Evolutionary conservation across 1,140 invertebrate genomes (phyloP).

Genomic region (Ceratosolen fusciceps): DNA sequence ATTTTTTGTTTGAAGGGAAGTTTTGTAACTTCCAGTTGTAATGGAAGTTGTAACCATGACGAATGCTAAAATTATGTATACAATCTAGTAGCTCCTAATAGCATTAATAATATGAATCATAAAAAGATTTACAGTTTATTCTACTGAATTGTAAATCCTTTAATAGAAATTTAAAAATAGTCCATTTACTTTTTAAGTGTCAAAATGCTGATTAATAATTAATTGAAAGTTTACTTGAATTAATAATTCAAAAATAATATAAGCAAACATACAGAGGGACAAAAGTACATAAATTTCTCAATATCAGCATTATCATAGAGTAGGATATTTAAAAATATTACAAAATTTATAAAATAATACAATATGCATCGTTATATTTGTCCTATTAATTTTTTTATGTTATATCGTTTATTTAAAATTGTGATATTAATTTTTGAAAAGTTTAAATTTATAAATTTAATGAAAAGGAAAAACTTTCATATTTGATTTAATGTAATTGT

Average conservation of each 20-base stretch:
- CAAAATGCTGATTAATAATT: slow-evolving; percentile 57
- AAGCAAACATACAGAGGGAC: slow-evolving; percentile 52
- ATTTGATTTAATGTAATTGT: slow-evolving; percentile 41
- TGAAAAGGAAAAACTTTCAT: slow-evolving; percentile 13
- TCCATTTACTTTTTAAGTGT: slow-evolving; percentile 70
- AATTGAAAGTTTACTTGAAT: slow-evolving; percentile 52
- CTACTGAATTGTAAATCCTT: slow-evolving; percentile 68
- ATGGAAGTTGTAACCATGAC: no score
- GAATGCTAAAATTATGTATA: slow-evolving; percentile 3
- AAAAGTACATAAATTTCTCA: neutral
- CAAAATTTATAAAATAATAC: slow-evolving; percentile 54
- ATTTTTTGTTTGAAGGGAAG: no score
- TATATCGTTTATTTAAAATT: slow-evolving; percentile 64
- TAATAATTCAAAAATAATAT: slow-evolving; percentile 57
- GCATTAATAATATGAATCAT: neutral
- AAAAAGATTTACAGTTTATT: slow-evolving; percentile 58
- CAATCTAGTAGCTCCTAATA: slow-evolving; percentile 20
- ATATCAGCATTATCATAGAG: neutral
- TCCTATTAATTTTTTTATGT: slow-evolving; percentile 61
- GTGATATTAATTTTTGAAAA: slow-evolving; percentile 63
- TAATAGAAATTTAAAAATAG: slow-evolving; percentile 68
- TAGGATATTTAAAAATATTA: neutral
- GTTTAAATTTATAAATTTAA: slow-evolving; percentile 32
- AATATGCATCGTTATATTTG: slow-evolving; percentile 62
- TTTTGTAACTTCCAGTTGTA: no score